Evolutionary conservation across 2,888 invertebrate genomes (phyloP).

Genomic region (Nemapogon koenigi): DNA sequence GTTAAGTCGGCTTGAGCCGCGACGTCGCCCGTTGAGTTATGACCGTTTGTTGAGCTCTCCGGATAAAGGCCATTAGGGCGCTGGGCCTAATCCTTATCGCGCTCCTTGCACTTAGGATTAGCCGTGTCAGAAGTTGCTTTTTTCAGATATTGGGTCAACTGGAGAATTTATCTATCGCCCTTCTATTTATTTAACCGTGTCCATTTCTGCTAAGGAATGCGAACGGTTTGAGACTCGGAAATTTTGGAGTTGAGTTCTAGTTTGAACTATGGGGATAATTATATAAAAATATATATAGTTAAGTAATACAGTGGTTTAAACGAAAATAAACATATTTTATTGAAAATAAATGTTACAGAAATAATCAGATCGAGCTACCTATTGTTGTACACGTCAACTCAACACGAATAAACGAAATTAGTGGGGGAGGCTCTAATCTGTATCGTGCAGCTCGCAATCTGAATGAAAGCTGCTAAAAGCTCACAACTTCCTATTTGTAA

Average conservation of each 20-base stretch:
- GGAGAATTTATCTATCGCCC: constrained; percentile 12
- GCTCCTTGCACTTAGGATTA: constrained; percentile 64
- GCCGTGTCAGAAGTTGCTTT: constrained; percentile 58
- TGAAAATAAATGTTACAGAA: too few relatives aligned
- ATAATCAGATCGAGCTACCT: too few relatives aligned
- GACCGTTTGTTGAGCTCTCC: constrained; percentile 56
- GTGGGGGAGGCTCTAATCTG: constrained; percentile 1
- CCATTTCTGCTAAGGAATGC: neutral
- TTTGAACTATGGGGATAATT: too few relatives aligned
- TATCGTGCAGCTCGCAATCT: constrained; percentile 4
- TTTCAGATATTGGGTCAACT: constrained; percentile 46
- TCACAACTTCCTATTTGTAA: neutral
- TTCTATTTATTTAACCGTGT: constrained; percentile 3
- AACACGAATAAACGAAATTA: constrained; percentile 3
- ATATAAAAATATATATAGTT: too few relatives aligned
- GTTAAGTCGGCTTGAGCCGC: constrained; percentile 61
- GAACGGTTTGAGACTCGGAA: too few relatives aligned
- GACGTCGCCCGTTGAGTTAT: constrained; percentile 56
- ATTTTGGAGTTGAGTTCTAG: too few relatives aligned
- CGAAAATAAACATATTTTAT: too few relatives aligned
- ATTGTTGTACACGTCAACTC: constrained; percentile 2
- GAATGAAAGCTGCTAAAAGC: constrained; percentile 4
- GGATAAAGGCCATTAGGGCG: constrained; percentile 60
- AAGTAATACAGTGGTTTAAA: too few relatives aligned
- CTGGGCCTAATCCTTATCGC: constrained; percentile 60